These are phyloP conservation scores for Nomada flava DNA, from an alignment of 2,888 invertebrate species.

Conservation along the genomic window DNA sequence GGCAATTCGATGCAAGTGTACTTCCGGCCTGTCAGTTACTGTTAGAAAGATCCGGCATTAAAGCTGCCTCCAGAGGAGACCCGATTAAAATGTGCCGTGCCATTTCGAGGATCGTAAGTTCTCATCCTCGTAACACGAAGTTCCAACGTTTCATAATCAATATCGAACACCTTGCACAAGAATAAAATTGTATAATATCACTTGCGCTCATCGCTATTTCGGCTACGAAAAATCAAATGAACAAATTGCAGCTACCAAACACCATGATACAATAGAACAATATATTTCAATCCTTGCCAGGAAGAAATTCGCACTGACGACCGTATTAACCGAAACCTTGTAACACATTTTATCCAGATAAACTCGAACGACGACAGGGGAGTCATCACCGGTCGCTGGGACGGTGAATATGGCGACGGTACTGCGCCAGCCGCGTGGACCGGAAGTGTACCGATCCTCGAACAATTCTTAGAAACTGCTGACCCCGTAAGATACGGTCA, in stretches of 20 bases:
- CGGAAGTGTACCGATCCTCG: slow-evolving; percentile 91
- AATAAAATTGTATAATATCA: neutral
- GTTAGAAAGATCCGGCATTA: slow-evolving; percentile 88
- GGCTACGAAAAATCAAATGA: too few species aligned
- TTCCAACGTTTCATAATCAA: neutral
- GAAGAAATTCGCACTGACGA: too few species aligned
- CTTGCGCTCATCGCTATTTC: too few species aligned
- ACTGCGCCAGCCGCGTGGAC: slow-evolving; percentile 92
- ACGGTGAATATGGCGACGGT: slow-evolving; percentile 90
- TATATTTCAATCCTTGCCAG: too few species aligned
- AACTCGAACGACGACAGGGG: slow-evolving; percentile 91
- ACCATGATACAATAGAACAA: too few species aligned
- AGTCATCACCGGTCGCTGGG: slow-evolving; percentile 90
- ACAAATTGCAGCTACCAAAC: too few species aligned
- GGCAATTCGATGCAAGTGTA: slow-evolving; percentile 91
- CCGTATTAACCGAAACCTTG: too few species aligned
- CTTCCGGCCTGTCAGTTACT: slow-evolving; percentile 90
- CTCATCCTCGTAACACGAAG: neutral
- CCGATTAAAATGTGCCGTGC: slow-evolving; percentile 89
- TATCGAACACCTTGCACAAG: neutral
- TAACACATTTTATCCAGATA: slow-evolving; percentile 81
- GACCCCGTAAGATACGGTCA: slow-evolving; percentile 92
- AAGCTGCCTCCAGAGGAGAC: slow-evolving; percentile 86
- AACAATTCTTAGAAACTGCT: slow-evolving; percentile 88
- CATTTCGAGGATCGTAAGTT: slow-evolving; percentile 89